Conservation (phyloP, 2,113 vertebrate genomes). For the Casuarius casuarius region DNA sequence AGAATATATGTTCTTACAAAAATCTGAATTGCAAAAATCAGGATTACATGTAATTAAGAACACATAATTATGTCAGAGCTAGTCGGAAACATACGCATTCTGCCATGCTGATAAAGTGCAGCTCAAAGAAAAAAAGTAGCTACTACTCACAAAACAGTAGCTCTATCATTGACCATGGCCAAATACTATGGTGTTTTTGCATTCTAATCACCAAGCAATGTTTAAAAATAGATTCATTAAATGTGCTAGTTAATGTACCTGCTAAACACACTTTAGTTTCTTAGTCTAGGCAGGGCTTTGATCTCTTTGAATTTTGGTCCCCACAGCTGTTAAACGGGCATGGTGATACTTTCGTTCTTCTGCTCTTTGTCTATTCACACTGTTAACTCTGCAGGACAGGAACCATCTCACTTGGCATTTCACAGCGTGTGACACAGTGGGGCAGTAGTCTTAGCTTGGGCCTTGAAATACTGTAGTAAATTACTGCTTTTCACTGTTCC, state of each 20-base stretch:
- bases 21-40: not conserved
- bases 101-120: not conserved
- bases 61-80: not conserved
- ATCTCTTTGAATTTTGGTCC: not conserved
- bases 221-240: not conserved
- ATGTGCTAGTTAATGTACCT: not conserved
- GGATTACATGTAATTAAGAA: not conserved
- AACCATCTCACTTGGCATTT: not conserved
- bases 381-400: not conserved
- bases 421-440: not conserved
- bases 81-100: not conserved
- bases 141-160: not conserved
- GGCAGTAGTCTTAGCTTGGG: not conserved
- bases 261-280: not conserved
- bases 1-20: not conserved
- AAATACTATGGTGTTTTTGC: not conserved
- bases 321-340: not conserved
- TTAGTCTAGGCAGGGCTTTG: not conserved
- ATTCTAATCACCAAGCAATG: not conserved
- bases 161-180: not conserved
- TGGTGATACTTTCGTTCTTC: not conserved
- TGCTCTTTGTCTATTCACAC: not conserved
- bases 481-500: not conserved
- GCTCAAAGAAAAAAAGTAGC: not conserved
- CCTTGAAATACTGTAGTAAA: not conserved